These are phyloP conservation scores for Serinus canaria DNA, from an alignment of 2,113 vertebrate genomes.

Conservation along the genomic window DNA sequence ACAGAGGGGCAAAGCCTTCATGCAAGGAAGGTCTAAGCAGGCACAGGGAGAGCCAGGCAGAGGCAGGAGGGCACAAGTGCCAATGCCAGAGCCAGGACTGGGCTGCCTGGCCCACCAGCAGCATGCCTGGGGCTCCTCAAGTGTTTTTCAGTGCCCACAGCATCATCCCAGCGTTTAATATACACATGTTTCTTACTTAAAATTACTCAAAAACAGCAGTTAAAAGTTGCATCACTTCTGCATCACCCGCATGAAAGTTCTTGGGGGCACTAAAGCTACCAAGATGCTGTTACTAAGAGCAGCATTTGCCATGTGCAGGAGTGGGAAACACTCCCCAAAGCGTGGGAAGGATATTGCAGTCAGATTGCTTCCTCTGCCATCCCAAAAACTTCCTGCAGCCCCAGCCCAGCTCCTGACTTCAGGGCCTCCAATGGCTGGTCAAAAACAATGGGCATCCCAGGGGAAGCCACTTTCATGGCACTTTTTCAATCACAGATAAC, in stretches of 20 bases:
- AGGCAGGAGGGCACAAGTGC: not conserved
- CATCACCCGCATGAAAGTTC: accelerated
- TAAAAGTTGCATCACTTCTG: not conserved
- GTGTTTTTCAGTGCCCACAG: not conserved
- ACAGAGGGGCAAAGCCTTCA: not conserved
- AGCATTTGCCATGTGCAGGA: accelerated
- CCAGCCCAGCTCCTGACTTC: not conserved
- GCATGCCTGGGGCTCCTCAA: accelerated
- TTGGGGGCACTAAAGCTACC: accelerated
- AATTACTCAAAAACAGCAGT: not conserved
- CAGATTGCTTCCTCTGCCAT: conserved; percentile 68
- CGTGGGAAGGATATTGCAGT: conserved; percentile 48
- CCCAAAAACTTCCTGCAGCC: not conserved
- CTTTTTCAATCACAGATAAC: not conserved
- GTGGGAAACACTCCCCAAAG: not conserved
- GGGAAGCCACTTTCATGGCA: not conserved
- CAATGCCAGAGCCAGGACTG: not conserved
- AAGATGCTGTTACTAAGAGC: accelerated
- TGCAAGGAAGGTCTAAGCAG: not conserved
- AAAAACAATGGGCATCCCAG: not conserved
- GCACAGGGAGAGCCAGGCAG: not conserved
- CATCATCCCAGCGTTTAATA: accelerated
- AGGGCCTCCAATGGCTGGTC: not conserved
- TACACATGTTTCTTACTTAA: accelerated
- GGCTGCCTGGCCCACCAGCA: not conserved